Base-by-base conservation (phyloP, 2,888 invertebrate species). In the Lasius platythorax region DNA sequence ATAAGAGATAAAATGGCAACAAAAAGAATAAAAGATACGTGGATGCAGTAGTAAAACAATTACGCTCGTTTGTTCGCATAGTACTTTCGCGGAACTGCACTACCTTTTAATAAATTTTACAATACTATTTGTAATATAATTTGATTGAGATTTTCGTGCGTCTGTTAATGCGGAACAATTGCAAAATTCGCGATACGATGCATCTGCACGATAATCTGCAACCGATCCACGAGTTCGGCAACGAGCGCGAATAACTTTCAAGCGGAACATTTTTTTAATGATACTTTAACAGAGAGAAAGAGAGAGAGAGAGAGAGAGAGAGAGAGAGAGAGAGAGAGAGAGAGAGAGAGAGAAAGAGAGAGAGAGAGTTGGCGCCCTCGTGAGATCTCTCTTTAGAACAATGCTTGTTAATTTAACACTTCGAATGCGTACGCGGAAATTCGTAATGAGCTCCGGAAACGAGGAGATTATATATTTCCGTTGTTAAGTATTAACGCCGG, bases 401-500 rank as follows among this genome's bases (percentile, higher is more conserved):
- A 50, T 18, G 85, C 58, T 87, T 89, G 82, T 85, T 84, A 89
- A 88, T 87, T 87, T 82, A 89, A 82, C 75, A 72, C 66, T 76
- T 74, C 11, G 76, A 81, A 83, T 74, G 46, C 61, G 33, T 53
- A n/a, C 15, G 23, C 28, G 72, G 83, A 87, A 84, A 88, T 84
- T 84, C 73, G 50, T 87, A 87, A 89, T 85, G 79, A 88, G 84
- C 64, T 68, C 12, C 72, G 81, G 82, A 53, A 81, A 78, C 85
- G 56, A 68, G 73, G 50, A 83, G 81, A 85, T 87, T 88, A 84
- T 85, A 86, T 76, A 86, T 83, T 83, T 66, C 50, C 67, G 37
- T 81, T 79, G 86, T 88, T 88, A 88, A 85, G 61, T 83, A 88
- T 85, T 88, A 88, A 88, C 67, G 66, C 23, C 74, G n/a, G 23